phyloP scores from a whole-genome alignment of 2,113 vertebrate genomes.

The Mesitornis unicolor region DNA sequence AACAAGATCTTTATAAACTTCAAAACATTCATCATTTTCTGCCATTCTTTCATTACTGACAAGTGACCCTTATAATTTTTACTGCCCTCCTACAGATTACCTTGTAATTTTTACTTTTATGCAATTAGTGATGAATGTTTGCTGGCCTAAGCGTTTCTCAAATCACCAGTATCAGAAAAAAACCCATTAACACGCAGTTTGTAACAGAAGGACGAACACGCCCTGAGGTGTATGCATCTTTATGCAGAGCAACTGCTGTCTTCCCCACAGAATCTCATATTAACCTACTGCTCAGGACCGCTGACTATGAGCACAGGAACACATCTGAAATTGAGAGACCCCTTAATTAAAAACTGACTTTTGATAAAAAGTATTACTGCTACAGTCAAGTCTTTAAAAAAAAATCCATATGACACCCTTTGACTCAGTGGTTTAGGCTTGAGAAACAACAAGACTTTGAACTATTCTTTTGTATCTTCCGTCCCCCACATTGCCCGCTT shows the following conservation, averaged over 20 bases:
- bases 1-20: not conserved
- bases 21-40: not conserved
- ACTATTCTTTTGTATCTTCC: not conserved
- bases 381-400: not conserved
- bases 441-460: not conserved
- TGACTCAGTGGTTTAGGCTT: not conserved
- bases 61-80: not conserved
- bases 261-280: not conserved
- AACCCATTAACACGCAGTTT: slow-evolving; percentile 5
- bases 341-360: slow-evolving; percentile 15
- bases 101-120: slow-evolving; percentile 6
- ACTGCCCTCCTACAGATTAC: not conserved
- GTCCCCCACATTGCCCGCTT: rapidly evolving
- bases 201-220: slow-evolving; percentile 45
- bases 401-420: not conserved
- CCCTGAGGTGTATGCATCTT: slow-evolving; percentile 32
- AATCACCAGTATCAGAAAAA: slow-evolving; percentile 9
- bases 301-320: not conserved
- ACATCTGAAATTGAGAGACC: not conserved
- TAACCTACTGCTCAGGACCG: not conserved
- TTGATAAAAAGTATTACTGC: not conserved
- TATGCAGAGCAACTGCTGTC: slow-evolving; percentile 21
- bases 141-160: slow-evolving; percentile 32
- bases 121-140: not conserved
- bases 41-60: not conserved